A percentile compares a stretch with the other conserved stretches of the same genome.
phyloP scores from a whole-genome alignment of 2,888 invertebrate genomes.

The Tryphoninae sp. region DNA sequence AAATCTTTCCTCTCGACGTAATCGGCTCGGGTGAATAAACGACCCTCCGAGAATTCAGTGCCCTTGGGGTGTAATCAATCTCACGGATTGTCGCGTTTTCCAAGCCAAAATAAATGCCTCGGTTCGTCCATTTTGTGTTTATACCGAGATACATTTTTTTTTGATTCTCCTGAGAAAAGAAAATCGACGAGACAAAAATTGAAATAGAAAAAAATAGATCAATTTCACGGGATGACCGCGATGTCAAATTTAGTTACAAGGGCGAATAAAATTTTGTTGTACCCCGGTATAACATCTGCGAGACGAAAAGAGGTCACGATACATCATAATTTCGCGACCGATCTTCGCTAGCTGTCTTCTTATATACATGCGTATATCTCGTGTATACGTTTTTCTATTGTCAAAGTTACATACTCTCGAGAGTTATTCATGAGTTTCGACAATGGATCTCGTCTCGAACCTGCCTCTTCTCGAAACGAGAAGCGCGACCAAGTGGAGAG shows the following conservation, averaged over 20 bases:
- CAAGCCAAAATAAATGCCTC: constrained; percentile 4
- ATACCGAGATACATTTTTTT: constrained; percentile 36
- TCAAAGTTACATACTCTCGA: constrained; percentile 54
- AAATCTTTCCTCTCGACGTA: not conserved
- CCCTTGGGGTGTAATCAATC: constrained; percentile 21
- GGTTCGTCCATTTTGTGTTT: constrained; percentile 30
- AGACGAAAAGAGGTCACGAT: constrained; percentile 63
- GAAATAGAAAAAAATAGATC: constrained; percentile 42
- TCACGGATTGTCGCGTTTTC: not conserved
- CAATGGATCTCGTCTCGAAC: constrained; percentile 74
- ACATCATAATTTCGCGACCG: constrained; percentile 76
- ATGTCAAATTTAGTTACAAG: constrained; percentile 21
- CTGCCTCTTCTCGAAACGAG: constrained; percentile 72
- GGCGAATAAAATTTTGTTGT: constrained; percentile 31
- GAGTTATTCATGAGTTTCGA: constrained; percentile 74
- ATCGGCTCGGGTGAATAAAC: not conserved
- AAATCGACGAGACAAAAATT: constrained; percentile 2
- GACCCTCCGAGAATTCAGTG: not conserved
- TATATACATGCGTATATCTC: constrained; percentile 1
- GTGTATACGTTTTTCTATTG: not conserved
- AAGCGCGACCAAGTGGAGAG: constrained; percentile 72
- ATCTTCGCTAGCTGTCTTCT: constrained; percentile 34
- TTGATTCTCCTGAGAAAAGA: not conserved
- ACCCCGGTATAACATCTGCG: constrained; percentile 43
- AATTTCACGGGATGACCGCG: constrained; percentile 55